phyloP scores from a whole-genome alignment of 2,888 invertebrate genomes.

The Cantharis rustica region DNA sequence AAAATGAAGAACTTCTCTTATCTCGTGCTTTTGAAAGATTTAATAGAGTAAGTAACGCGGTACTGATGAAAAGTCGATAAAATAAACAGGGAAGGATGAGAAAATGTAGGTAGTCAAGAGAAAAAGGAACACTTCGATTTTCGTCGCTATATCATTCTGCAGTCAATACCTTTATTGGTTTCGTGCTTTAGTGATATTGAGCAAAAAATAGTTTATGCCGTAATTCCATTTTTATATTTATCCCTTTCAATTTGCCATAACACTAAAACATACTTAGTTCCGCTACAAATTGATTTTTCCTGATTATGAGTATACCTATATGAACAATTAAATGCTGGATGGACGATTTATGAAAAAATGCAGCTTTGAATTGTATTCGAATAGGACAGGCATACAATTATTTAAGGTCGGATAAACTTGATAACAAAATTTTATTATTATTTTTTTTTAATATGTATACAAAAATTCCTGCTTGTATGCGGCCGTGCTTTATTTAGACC shows the following conservation, averaged over 20 bases:
- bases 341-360: too few species aligned
- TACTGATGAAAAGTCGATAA: conserved; percentile 16
- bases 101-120: conserved; percentile 16
- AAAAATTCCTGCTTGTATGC: too few species aligned
- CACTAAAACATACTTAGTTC: background rate
- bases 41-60: background rate
- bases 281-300: background rate
- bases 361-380: too few species aligned
- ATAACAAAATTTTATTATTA: too few species aligned
- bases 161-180: conserved; percentile 15
- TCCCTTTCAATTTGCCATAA: background rate
- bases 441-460: too few species aligned
- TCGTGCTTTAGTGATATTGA: conserved; percentile 1
- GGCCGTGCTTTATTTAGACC: too few species aligned
- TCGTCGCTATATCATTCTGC: conserved; percentile 17
- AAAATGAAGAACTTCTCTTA: background rate
- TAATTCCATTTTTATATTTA: conserved; percentile 12
- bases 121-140: conserved; percentile 18
- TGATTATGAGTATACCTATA: background rate
- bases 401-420: too few species aligned
- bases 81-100: conserved; percentile 8
- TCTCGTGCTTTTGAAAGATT: background rate
- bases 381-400: too few species aligned
- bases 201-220: conserved; percentile 16
- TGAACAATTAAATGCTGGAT: too few species aligned